Base-by-base conservation (phyloP, 2,113 vertebrate species). In the Myotis lucifugus region DNA sequence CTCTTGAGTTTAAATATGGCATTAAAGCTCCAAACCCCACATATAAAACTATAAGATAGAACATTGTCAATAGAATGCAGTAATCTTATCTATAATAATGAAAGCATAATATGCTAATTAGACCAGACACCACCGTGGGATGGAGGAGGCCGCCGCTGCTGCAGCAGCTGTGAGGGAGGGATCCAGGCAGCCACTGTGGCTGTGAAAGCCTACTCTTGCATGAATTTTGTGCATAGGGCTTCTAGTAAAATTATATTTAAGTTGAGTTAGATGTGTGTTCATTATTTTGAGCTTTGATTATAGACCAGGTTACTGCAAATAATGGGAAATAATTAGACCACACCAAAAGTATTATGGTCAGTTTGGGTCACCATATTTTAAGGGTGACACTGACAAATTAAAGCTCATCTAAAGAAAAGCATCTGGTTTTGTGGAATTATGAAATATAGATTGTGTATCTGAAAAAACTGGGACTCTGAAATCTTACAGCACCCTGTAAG, bases 241-340 rank as follows among this genome's bases (percentile, higher is more conserved):
- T 46, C 46, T 46, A 10, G 46, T 77, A 61, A 77, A 88, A 37
- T 73, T 85, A 42, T 69, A 78, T 25, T 69, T 88, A 34, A 82
- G 48, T 90, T 86, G 29, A 74, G 42, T 91, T 96, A 91, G 12
- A 8, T 90, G 8, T 72, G 37, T 93, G 42, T 70, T 88, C 56
- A 84, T 93, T 95, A 66, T 86, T 78, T 93, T 90, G 81, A 87
- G 40, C 64, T 90, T 95, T 48, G 34, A 82, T 46, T 46, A 46
- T 46, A 54, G 52, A 29, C 29, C 59, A 1, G 5, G 18, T 52
- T 66, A 5, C 19, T 40, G 7, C 10, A 83, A 25, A 8, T n/a
- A 59, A 42, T 17, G 2, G 19, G 8, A 93, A 14, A 17, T 67
- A n/a, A 83, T 48, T 73, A 48, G 52, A 64, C 52, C 34, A 48